Percentiles rank a stretch among this genome's conserved stretches.
phyloP scores from a whole-genome alignment of 2,888 invertebrate species.

The Pristionchus entomophagus region DNA sequence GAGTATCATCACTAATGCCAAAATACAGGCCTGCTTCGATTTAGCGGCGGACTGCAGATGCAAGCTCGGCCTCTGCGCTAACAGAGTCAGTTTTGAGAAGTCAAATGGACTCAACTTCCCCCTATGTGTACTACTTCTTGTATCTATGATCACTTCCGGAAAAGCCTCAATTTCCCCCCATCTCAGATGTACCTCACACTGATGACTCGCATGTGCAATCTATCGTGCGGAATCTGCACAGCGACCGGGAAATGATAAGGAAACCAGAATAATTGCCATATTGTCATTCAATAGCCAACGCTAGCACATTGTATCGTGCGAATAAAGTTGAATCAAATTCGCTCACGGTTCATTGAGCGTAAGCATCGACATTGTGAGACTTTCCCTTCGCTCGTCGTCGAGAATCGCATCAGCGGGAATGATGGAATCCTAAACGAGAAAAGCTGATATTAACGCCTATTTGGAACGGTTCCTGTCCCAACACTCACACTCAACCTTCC shows the following conservation, averaged over 20 bases:
- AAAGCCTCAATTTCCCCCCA: not conserved
- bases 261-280: not conserved
- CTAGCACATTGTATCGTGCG: not conserved
- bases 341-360: conserved; percentile 27
- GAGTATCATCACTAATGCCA: too few species aligned
- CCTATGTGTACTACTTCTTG: too few species aligned
- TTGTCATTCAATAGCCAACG: not conserved
- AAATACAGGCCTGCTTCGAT: too few species aligned
- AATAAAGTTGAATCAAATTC: not conserved
- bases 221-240: conserved; percentile 25
- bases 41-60: not conserved
- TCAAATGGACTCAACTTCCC: too few species aligned
- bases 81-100: not conserved
- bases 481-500: too few species aligned
- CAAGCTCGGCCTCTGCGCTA: conserved; percentile 20
- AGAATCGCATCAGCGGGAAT: not conserved
- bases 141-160: too few species aligned
- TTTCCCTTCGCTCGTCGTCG: not conserved
- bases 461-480: too few species aligned
- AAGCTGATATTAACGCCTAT: not conserved
- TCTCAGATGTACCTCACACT: not conserved
- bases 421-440: conserved; percentile 14
- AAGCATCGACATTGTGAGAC: conserved; percentile 31
- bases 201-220: conserved; percentile 2
- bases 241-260: not conserved